Percentiles rank a stretch among this genome's conserved stretches.
Conservation (phyloP, 2,113 vertebrate species). For the Furnarius figulus region DNA sequence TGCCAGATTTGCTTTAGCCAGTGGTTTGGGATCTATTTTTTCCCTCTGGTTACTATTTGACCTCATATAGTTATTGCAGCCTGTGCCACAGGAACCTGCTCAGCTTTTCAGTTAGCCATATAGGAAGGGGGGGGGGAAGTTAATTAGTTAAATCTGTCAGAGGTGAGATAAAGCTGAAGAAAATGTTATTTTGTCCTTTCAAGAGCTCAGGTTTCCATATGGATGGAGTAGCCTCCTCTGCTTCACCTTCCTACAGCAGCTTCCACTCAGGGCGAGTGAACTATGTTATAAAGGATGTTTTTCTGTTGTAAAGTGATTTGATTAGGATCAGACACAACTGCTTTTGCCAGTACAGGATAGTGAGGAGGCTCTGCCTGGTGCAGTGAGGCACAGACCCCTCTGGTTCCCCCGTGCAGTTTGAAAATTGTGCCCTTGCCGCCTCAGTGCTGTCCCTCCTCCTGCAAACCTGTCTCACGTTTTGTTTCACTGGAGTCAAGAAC, state of each 20-base stretch:
- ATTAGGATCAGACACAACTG: not conserved
- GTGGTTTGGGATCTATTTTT: not conserved
- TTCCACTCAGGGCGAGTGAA: not conserved
- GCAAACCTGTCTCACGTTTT: not conserved
- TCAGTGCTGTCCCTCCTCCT: not conserved
- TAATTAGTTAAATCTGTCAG: not conserved
- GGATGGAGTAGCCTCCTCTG: not conserved
- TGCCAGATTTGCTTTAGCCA: not conserved
- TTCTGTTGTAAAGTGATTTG: not conserved
- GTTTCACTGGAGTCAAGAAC: not conserved
- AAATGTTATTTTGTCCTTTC: not conserved
- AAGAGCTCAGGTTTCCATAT: not conserved
- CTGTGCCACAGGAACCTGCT: not conserved
- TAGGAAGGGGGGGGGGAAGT: not conserved
- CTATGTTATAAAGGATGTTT: not conserved
- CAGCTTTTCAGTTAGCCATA: not conserved
- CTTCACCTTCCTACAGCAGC: not conserved
- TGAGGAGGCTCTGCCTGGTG: not conserved
- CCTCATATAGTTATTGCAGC: not conserved
- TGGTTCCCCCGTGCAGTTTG: rapidly evolving
- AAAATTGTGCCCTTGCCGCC: rapidly evolving
- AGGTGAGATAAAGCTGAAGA: not conserved
- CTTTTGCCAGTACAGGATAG: not conserved
- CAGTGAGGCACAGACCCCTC: rapidly evolving
- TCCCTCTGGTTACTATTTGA: not conserved